Percentiles rank a stretch among this genome's conserved stretches.
Conservation (phyloP, 2,888 invertebrate genomes). For the Oligia strigilis region DNA sequence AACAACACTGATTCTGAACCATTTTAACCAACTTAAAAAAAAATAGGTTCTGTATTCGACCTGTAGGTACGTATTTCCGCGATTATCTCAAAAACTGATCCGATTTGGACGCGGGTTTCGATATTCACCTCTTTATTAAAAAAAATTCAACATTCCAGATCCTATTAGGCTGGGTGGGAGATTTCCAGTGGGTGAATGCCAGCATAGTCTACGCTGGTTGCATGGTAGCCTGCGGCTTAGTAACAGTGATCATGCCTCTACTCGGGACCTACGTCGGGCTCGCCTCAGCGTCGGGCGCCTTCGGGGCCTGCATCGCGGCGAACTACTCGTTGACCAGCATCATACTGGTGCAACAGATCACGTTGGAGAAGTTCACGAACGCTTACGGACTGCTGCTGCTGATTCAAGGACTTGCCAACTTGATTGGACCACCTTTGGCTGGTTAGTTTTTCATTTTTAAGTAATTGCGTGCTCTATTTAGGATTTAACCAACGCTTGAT, state of each 20-base stretch:
- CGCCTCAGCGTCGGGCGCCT: conserved; percentile 93
- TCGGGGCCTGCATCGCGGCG: conserved; percentile 97
- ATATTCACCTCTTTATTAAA: not conserved
- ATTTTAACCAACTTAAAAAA: no score
- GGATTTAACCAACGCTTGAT: not conserved
- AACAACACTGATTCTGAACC: not conserved
- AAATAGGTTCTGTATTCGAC: no score
- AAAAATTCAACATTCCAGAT: conserved; percentile 89
- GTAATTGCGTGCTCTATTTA: not conserved
- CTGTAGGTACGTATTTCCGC: no score
- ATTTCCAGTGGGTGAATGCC: conserved; percentile 94
- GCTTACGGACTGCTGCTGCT: conserved; percentile 97
- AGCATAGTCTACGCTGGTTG: conserved; percentile 95
- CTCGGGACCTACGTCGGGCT: conserved; percentile 90
- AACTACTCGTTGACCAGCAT: conserved; percentile 98
- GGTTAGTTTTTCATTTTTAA: conserved; percentile 90
- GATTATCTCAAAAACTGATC: no score
- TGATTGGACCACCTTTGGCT: conserved; percentile 97
- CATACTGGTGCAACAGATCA: conserved; percentile 96
- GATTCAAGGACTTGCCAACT: conserved; percentile 97
- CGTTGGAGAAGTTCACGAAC: conserved; percentile 97
- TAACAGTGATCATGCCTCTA: conserved; percentile 92
- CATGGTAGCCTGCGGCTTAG: conserved; percentile 93
- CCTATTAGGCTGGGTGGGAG: conserved; percentile 96
- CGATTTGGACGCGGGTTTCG: no score